A percentile compares a stretch with the other conserved stretches of the same genome.
phyloP scores from a whole-genome alignment of 2,888 invertebrate species.

The Polymixis flavicincta region DNA sequence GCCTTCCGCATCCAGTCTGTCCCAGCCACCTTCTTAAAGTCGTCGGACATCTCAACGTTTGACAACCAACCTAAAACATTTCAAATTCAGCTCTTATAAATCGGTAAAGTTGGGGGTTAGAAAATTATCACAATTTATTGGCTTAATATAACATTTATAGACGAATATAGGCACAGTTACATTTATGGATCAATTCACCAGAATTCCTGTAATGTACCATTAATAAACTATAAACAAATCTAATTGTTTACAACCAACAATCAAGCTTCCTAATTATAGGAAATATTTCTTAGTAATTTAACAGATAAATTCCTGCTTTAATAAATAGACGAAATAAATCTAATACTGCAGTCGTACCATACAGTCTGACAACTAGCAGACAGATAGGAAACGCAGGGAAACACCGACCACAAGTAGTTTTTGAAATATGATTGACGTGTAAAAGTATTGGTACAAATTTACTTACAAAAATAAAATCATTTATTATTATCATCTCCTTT shows the following conservation, averaged over 20 bases:
- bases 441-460: no score
- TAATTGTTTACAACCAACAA: conserved; percentile 46
- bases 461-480: no score
- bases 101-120: neutral
- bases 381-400: no score
- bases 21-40: no score
- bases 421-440: no score
- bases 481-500: no score
- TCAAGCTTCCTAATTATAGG: conserved; percentile 56
- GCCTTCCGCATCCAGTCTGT: no score
- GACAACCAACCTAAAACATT: neutral
- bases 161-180: conserved; percentile 31
- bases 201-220: conserved; percentile 49
- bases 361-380: neutral
- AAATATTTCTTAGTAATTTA: conserved; percentile 38
- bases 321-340: conserved; percentile 57
- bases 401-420: no score
- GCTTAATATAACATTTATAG: conserved; percentile 28
- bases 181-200: conserved; percentile 41
- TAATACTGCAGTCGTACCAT: conserved; percentile 56
- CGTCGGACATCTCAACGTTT: no score
- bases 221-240: conserved; percentile 44
- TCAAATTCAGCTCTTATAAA: neutral
- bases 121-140: conserved; percentile 17
- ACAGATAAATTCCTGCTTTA: conserved; percentile 47